These are phyloP conservation scores for Craterocephalus amniculus DNA, from an alignment of 2,797 vertebrate species.

Conservation along the genomic window DNA sequence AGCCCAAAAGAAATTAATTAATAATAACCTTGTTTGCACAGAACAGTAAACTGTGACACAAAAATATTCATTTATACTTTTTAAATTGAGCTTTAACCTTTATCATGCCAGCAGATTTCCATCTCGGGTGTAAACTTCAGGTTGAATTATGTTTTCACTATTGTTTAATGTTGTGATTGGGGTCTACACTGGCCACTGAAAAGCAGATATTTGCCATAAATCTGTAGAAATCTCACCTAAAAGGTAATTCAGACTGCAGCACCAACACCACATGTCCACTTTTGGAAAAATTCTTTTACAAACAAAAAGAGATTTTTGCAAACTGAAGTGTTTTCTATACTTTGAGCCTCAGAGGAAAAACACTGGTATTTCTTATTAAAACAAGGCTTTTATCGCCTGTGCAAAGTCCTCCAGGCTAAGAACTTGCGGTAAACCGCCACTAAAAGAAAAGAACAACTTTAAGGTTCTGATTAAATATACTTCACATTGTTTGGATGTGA, in stretches of 20 bases:
- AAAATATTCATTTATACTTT: no score
- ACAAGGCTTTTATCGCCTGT: neutral
- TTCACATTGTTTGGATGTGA: neutral
- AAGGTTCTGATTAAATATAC: neutral
- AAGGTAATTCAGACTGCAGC: neutral
- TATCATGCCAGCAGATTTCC: no score
- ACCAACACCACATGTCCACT: neutral
- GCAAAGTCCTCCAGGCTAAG: slow-evolving; percentile 4
- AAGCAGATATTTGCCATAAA: neutral
- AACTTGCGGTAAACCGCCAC: slow-evolving; percentile 1
- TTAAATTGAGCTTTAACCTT: no score
- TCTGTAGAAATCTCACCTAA: no score
- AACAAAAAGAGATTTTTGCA: slow-evolving; percentile 6
- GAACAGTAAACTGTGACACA: no score
- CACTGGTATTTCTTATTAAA: slow-evolving; percentile 1
- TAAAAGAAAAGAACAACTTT: neutral
- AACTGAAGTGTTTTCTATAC: neutral
- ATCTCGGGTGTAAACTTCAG: no score
- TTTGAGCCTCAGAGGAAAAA: neutral
- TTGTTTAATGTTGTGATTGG: no score
- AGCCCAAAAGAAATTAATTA: no score
- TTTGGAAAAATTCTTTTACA: neutral
- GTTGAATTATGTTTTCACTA: no score
- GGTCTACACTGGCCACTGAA: no score
- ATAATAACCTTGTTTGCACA: no score